phyloP scores from a whole-genome alignment of 23 tunicate species.

The Ascidia mentula region DNA sequence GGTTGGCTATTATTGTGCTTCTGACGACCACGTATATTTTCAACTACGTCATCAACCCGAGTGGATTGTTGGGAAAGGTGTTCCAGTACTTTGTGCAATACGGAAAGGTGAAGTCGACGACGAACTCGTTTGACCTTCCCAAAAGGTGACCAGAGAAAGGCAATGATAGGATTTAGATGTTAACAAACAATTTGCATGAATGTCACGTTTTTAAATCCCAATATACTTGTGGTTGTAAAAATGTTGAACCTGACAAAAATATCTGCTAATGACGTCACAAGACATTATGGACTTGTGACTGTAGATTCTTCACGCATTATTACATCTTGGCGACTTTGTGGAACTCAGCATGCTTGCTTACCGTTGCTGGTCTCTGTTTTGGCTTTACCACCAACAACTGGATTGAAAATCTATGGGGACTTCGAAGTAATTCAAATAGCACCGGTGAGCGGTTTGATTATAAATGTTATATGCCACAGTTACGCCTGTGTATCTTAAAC shows the following conservation, averaged over 20 bases:
- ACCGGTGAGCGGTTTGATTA: background rate
- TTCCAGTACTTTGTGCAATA: conserved; percentile 28
- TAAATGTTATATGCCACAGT: too few relatives aligned
- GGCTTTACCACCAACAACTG: conserved; percentile 20
- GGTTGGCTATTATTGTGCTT: conserved; percentile 9
- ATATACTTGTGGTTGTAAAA: too few relatives aligned
- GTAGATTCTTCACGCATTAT: conserved; percentile 45
- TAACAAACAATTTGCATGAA: too few relatives aligned
- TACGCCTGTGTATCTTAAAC: too few relatives aligned
- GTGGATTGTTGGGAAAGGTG: background rate
- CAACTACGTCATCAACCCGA: conserved; percentile 14
- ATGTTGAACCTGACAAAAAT: too few relatives aligned
- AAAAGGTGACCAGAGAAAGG: too few relatives aligned
- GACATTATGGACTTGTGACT: too few relatives aligned
- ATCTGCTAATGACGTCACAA: too few relatives aligned
- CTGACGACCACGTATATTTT: background rate
- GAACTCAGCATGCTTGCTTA: conserved; percentile 35
- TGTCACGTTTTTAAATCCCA: too few relatives aligned
- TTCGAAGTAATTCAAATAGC: background rate
- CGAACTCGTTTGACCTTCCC: conserved; percentile 12
- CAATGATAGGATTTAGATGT: too few relatives aligned
- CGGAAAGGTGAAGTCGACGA: conserved; percentile 26
- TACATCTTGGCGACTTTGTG: conserved; percentile 37
- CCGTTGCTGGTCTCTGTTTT: conserved; percentile 14
- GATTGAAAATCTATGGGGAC: background rate